These are phyloP conservation scores for Sebastes schlegelii DNA, from an alignment of 2,113 vertebrate genomes.

Conservation along the genomic window DNA sequence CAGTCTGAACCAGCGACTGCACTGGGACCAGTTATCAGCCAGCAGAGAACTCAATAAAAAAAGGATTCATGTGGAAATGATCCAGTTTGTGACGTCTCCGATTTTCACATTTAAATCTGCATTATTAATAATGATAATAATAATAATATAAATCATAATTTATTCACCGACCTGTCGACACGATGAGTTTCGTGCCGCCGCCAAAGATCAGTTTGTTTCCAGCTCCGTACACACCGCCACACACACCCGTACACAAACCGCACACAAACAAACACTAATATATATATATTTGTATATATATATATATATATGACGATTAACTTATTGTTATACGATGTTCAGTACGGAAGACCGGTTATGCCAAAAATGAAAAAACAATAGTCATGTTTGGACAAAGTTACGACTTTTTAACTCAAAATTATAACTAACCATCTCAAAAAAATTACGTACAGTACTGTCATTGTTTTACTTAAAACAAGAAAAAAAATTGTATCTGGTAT, in stretches of 20 bases:
- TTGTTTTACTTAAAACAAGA: too few relatives aligned
- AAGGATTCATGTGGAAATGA: too few relatives aligned
- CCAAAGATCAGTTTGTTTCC: slow-evolving; percentile 21
- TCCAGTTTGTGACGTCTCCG: background rate
- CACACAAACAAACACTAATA: background rate
- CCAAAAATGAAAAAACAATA: too few relatives aligned
- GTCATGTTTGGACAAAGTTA: too few relatives aligned
- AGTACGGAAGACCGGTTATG: too few relatives aligned
- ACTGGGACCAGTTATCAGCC: background rate
- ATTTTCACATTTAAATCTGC: background rate
- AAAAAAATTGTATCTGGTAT: too few relatives aligned
- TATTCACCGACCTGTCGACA: slow-evolving; percentile 29
- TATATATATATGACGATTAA: too few relatives aligned
- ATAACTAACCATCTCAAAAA: too few relatives aligned
- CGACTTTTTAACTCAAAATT: too few relatives aligned
- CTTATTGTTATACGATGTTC: background rate
- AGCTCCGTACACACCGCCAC: slow-evolving; percentile 19
- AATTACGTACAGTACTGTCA: too few relatives aligned
- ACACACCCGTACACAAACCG: slow-evolving; percentile 29
- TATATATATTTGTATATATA: too few relatives aligned
- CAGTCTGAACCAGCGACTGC: background rate
- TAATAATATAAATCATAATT: background rate
- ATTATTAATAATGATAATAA: background rate
- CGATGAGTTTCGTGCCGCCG: background rate
- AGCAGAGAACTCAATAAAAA: too few relatives aligned